Percentiles rank a stretch among this genome's conserved stretches.
phyloP scores from a whole-genome alignment of 2,113 vertebrate species.

The Gasterosteus aculeatus region DNA sequence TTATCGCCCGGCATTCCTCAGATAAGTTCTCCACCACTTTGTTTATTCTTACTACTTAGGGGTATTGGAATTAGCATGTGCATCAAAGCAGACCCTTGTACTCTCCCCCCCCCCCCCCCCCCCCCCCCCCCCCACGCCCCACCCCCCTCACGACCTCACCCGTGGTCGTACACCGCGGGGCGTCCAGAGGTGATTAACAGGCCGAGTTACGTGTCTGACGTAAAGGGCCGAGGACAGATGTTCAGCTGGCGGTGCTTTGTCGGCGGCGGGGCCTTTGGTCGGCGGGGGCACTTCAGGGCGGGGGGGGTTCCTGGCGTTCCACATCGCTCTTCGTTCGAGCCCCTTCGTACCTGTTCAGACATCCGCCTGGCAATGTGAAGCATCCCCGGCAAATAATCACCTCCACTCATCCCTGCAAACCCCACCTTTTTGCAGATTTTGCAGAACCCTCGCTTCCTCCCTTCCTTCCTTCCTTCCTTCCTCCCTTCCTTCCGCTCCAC shows the following conservation, averaged over 20 bases:
- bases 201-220: constrained; percentile 47
- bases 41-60: constrained; percentile 80
- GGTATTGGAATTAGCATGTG: constrained; percentile 76
- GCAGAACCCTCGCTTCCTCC: constrained; percentile 32
- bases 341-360: constrained; percentile 56
- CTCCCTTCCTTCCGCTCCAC: constrained; percentile 43
- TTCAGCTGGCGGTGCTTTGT: constrained; percentile 2
- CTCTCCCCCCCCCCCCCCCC: constrained; percentile 29
- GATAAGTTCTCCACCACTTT: constrained; percentile 79
- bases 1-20: constrained; percentile 82
- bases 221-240: constrained; percentile 56
- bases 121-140: background rate
- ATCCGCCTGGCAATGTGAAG: constrained; percentile 38
- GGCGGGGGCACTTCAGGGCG: constrained; percentile 42
- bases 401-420: constrained; percentile 54
- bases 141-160: constrained; percentile 59
- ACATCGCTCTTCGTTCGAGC: constrained; percentile 4
- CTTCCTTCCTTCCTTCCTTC: constrained; percentile 52
- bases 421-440: constrained; percentile 45
- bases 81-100: constrained; percentile 76
- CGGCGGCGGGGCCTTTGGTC: constrained; percentile 7
- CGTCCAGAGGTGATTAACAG: constrained; percentile 55
- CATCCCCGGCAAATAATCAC: constrained; percentile 51
- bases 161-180: constrained; percentile 59
- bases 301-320: constrained; percentile 38